Base-by-base conservation (phyloP, 2,797 vertebrate species). In the Botia almorhae region DNA sequence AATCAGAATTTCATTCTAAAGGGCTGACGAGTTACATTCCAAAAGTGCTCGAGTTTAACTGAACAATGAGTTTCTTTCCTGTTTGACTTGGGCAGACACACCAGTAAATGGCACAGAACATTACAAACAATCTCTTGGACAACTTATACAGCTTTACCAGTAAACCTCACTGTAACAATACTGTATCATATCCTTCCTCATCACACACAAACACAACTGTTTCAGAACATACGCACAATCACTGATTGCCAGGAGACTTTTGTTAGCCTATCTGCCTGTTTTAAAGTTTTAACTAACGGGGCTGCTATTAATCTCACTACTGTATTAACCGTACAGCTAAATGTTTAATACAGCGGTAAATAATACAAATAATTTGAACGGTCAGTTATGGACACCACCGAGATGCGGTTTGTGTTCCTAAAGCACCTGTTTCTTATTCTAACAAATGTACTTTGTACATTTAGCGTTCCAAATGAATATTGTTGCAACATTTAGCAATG, bases 1-100 rank as follows among this genome's bases (percentile, higher is more conserved):
- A 91, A 92, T 94, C 94, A 94, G 93, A 93, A 91, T 94, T 92
- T 94, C 87, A 92, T 92, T 93, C 90, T 92, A 90, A 92, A 91
- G 86, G 90, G 84, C 70, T 70, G 67, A 85, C 89, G 84, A 87
- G 84, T 85, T 81, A 86, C 85, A 89, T 87, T 88, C 86, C 83
- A 89, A 94, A 95, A 94, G 93, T 94, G 94, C 93, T 92, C 87
- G 83, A 90, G 87, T 86, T 39, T 84, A 82, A 74, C 80, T 85
- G 74, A 82, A 84, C 84, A 84, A 87, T 46, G 36, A 26, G 19
- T 74, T 73, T 77, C 80, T 72, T 82, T 88, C 76, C 51, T 36
- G 70, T 48, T 73, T 21, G 50, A 58, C 76, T 60, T 21, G 65
- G 71, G 65, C 71, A 56, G 71, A 80, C 1, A 17, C 43, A 43